phyloP scores from a whole-genome alignment of 2,888 invertebrate genomes.

The Schrankia costaestrigalis region DNA sequence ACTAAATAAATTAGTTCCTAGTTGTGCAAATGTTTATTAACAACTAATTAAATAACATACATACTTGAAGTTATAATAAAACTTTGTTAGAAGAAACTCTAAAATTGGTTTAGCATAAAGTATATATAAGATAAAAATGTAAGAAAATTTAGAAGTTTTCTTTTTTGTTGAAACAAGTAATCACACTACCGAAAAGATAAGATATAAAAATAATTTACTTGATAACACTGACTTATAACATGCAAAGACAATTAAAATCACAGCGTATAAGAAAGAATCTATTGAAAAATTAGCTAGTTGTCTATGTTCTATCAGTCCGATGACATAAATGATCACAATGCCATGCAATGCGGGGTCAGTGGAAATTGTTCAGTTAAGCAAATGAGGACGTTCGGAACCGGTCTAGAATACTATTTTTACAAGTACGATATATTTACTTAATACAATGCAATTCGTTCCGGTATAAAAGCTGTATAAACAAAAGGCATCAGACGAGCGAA shows the following conservation, averaged over 20 bases:
- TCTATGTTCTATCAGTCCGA: conserved; percentile 16
- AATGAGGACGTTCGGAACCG: conserved; percentile 39
- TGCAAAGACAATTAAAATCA: not conserved
- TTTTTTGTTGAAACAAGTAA: no score
- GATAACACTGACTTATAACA: not conserved
- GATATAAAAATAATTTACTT: conserved; percentile 11
- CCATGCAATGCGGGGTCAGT: conserved; percentile 41
- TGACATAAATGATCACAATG: conserved; percentile 45
- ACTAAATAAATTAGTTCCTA: no score
- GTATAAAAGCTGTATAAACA: conserved; percentile 27
- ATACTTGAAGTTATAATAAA: no score
- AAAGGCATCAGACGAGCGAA: conserved; percentile 26
- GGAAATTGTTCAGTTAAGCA: conserved; percentile 41
- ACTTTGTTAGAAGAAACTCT: no score
- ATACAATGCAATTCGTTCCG: conserved; percentile 16
- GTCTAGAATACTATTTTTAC: conserved; percentile 31
- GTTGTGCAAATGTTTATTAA: no score
- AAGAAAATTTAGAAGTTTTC: no score
- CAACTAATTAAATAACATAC: no score
- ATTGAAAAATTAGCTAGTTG: conserved; percentile 1
- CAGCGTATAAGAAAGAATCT: not conserved
- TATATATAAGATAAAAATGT: no score
- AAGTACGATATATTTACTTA: conserved; percentile 23
- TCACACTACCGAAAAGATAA: no score
- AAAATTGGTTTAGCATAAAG: no score